Evolutionary conservation across 2,888 invertebrate genomes (phyloP), one percentile per base, ranked within the genome.

Genomic region (Adineta ricciae): DNA sequence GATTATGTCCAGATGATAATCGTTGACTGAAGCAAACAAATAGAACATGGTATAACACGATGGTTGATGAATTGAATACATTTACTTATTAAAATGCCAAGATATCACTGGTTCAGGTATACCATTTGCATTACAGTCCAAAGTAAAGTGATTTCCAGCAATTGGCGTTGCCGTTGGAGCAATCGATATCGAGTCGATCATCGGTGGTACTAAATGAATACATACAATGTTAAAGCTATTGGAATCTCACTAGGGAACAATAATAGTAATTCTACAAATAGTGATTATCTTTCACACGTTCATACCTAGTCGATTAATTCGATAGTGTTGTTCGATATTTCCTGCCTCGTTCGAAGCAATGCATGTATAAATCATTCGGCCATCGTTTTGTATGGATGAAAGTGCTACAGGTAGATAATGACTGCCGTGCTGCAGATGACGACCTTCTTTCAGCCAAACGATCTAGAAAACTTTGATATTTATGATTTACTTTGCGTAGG

Each of bases 81-180:
- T n/a, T 41, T 41, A 78, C 78, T 41, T 78, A 1, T 41, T 38
- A 41, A 41, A 78, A n/a, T 41, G 11, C 90, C 90, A 90, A 36
- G 88, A 87, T 49, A 90, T 88, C 46, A 87, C 85, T 0, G 90
- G 90, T 21, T 88, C 88, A 24, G 91, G 91, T 1, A 88, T 88
- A 11, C 91, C 91, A 24, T 88, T 88, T 3, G 91, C 91, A 21
- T 88, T 88, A 88, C 91, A 92, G 83, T 88, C 86, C 86, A 90
- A 86, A 83, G 88, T 88, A n/a, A 90, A 88, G 41, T 88, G 87
- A 41, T 88, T 88, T 86, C 88, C 88, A 32, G 89, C 87, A 24
- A 78, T 41, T 78, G 41, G 64, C 19, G 64, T 41, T 41, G 38
- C 9, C 3, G 21, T 78, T 41, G 38, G 78, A 78, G 4, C 41